Evolutionary conservation across 92 coral and sea anemone species (phyloP).

Genomic region (Montipora capitata): DNA sequence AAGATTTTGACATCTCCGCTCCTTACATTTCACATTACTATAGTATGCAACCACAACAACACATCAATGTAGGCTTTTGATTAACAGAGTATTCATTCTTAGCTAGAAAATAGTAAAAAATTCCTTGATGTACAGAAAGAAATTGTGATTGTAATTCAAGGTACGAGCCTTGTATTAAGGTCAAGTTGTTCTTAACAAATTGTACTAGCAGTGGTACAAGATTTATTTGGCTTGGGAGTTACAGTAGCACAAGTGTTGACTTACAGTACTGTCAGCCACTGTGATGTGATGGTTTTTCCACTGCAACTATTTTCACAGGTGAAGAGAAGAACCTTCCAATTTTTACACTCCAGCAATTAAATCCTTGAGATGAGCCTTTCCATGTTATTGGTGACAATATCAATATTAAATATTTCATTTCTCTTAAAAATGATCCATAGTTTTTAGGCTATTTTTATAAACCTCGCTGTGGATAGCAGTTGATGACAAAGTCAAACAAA

Average conservation of each 20-base stretch:
- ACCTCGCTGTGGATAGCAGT: constrained; percentile 48
- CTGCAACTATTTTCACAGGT: not conserved
- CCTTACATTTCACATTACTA: constrained; percentile 82
- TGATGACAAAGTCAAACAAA: not conserved
- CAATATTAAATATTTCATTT: constrained; percentile 55
- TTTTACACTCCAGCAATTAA: not conserved
- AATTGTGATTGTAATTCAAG: constrained; percentile 14
- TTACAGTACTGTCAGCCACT: not conserved
- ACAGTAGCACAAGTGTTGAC: not conserved
- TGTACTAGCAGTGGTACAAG: not conserved
- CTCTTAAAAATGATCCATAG: constrained; percentile 3
- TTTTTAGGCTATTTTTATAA: constrained; percentile 35
- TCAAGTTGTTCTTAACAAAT: constrained; percentile 4
- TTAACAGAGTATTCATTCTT: constrained; percentile 21
- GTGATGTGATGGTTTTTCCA: not conserved
- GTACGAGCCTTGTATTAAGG: not conserved
- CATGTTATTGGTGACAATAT: not conserved
- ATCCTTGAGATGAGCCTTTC: not conserved
- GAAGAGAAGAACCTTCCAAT: not conserved
- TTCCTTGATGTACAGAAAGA: constrained; percentile 32
- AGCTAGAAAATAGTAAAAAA: constrained; percentile 39
- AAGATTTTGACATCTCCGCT: constrained; percentile 78
- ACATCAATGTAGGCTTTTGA: constrained; percentile 87
- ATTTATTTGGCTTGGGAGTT: not conserved
- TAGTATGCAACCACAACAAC: constrained; percentile 82